These are phyloP conservation scores for Balanococcus diminutus DNA, from an alignment of 2,888 invertebrate species.

Conservation along the genomic window DNA sequence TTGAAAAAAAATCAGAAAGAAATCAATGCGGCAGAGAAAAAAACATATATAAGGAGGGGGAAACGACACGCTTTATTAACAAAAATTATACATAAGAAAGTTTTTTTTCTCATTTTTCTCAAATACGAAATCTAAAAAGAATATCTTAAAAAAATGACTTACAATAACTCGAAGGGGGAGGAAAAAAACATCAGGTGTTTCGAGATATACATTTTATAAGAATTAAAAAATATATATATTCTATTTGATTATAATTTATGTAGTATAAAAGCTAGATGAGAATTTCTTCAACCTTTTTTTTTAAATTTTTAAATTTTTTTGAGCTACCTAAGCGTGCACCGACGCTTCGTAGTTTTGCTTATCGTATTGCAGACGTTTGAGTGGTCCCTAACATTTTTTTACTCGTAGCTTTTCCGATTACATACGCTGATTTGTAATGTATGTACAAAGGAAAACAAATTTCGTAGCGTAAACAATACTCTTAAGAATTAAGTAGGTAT, in stretches of 20 bases:
- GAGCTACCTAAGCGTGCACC: constrained; percentile 11
- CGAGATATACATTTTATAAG: constrained; percentile 22
- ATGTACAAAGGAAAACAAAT: constrained; percentile 7
- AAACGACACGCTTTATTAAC: constrained; percentile 25
- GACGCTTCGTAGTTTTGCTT: not conserved
- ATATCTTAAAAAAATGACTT: constrained; percentile 43
- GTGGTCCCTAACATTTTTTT: constrained; percentile 35
- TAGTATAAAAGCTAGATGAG: constrained; percentile 31
- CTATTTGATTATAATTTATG: constrained; percentile 35
- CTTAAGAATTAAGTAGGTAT: constrained; percentile 23
- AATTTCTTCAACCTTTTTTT: constrained; percentile 1
- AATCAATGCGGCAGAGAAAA: not conserved
- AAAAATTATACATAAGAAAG: constrained; percentile 36
- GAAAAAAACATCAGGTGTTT: constrained; percentile 31
- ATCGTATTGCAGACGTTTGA: constrained; percentile 39
- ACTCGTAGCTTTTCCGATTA: constrained; percentile 1
- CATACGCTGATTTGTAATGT: constrained; percentile 14
- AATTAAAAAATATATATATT: constrained; percentile 29
- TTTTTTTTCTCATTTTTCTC: constrained; percentile 13
- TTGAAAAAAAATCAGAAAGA: not conserved
- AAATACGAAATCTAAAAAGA: constrained; percentile 38
- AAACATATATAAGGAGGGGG: not conserved
- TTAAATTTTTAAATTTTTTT: too few relatives aligned
- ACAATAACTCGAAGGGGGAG: constrained; percentile 31
- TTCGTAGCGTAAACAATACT: constrained; percentile 21